Conservation (phyloP, 2,113 vertebrate species). For the Accipiter virgatus region DNA sequence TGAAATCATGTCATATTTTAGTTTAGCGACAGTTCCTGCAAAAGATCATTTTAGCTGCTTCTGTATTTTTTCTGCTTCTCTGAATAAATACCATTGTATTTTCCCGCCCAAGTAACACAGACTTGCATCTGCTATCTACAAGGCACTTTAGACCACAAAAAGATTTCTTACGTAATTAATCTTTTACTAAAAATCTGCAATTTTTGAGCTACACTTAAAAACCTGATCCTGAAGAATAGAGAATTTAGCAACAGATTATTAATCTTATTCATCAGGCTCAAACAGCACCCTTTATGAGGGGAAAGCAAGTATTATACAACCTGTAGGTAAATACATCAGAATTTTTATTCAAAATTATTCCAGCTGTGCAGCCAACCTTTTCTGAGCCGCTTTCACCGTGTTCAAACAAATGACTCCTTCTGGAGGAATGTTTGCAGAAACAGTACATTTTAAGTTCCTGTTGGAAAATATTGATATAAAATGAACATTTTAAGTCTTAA, state of each 20-base stretch:
- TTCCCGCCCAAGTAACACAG: neutral
- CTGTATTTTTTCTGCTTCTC: neutral
- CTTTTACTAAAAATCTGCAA: neutral
- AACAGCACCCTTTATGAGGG: neutral
- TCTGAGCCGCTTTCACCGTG: neutral
- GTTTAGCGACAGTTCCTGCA: slow-evolving; percentile 5
- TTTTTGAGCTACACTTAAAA: neutral
- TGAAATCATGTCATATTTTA: slow-evolving; percentile 46
- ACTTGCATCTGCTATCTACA: neutral
- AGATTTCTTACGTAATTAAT: neutral
- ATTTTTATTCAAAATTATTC: slow-evolving; percentile 18
- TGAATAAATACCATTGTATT: neutral
- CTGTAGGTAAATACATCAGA: neutral
- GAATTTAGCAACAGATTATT: neutral
- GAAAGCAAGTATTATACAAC: neutral
- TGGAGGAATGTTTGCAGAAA: slow-evolving; percentile 1
- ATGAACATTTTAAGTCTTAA: neutral
- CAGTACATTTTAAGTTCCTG: neutral
- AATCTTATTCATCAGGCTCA: neutral
- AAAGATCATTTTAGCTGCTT: neutral
- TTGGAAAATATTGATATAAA: slow-evolving; percentile 6
- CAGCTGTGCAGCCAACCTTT: neutral
- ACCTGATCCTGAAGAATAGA: neutral
- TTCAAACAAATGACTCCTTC: neutral
- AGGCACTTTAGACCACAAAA: neutral